Evolutionary conservation across 2,113 vertebrate species (phyloP).

Genomic region (Chitala chitala): DNA sequence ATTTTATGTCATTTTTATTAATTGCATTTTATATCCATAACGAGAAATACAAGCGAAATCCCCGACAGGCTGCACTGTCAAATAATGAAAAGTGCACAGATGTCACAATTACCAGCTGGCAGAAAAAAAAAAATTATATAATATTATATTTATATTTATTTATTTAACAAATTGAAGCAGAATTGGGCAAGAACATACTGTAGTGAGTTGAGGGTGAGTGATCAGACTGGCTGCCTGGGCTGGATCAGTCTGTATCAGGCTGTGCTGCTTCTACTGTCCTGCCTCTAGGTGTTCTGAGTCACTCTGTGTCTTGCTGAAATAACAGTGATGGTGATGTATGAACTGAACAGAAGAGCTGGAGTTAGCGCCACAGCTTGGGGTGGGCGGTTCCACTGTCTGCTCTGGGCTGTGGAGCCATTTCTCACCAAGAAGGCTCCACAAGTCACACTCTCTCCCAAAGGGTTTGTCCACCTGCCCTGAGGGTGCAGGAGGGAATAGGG

Average conservation of each 20-base stretch:
- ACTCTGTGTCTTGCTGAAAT: not conserved
- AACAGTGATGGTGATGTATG: not conserved
- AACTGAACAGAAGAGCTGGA: not conserved
- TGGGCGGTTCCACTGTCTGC: too few species aligned
- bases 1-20: slow-evolving; percentile 19
- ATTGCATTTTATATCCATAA: not conserved
- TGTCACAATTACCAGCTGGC: too few species aligned
- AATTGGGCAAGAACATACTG: too few species aligned
- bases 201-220: too few species aligned
- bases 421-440: not conserved
- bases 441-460: not conserved
- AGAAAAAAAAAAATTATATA: too few species aligned
- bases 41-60: not conserved
- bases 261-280: too few species aligned
- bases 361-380: too few species aligned
- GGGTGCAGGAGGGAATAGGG: not conserved
- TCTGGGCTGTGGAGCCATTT: not conserved
- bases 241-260: too few species aligned
- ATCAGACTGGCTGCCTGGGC: too few species aligned
- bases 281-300: too few species aligned
- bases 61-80: not conserved
- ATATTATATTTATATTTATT: too few species aligned
- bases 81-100: not conserved
- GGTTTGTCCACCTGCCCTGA: slow-evolving; percentile 1
- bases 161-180: too few species aligned